phyloP scores from a whole-genome alignment of 2,888 invertebrate species.

The Agonopterix heracliana region DNA sequence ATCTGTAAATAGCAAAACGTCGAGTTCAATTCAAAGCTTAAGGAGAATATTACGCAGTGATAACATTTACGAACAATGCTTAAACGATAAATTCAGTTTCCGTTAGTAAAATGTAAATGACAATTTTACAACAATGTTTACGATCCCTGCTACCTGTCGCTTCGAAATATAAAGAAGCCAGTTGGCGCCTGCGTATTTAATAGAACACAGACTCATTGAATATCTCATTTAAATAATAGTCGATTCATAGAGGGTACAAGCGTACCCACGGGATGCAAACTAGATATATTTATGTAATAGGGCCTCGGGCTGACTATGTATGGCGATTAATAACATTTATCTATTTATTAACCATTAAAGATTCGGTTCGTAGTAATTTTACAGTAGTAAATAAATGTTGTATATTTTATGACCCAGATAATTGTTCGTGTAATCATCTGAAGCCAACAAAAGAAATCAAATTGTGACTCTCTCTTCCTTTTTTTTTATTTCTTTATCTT shows the following conservation, averaged over 20 bases:
- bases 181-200: constrained; percentile 11
- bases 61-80: no score
- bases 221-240: constrained; percentile 35
- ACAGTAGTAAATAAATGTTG: background rate
- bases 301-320: constrained; percentile 10
- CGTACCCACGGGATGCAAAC: constrained; percentile 15
- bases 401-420: no score
- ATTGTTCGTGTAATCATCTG: no score
- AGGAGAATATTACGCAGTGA: no score
- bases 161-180: constrained; percentile 6
- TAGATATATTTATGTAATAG: constrained; percentile 18
- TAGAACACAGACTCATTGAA: constrained; percentile 21
- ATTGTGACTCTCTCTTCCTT: no score
- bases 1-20: no score
- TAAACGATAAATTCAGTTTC: background rate
- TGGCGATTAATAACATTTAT: constrained; percentile 22
- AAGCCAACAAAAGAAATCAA: no score
- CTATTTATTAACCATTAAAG: constrained; percentile 18
- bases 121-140: constrained; percentile 5
- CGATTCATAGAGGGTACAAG: constrained; percentile 18
- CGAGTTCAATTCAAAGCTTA: no score
- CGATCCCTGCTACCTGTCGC: constrained; percentile 6
- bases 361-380: constrained; percentile 11
- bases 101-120: background rate
- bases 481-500: no score